Evolutionary conservation across 2,113 vertebrate species (phyloP).

Genomic region (Pseudonaja textilis): DNA sequence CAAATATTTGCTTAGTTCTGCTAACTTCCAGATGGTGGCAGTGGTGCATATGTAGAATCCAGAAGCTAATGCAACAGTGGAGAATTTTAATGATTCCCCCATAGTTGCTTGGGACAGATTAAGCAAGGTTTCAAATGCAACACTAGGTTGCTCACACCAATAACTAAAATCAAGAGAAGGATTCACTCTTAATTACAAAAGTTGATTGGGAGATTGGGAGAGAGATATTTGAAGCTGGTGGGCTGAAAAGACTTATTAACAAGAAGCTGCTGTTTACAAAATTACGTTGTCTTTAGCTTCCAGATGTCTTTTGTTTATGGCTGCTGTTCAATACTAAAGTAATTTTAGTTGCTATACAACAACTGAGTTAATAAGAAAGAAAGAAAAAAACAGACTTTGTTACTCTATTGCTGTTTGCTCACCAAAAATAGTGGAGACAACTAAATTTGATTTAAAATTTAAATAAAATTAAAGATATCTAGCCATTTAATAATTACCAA

Average conservation of each 20-base stretch:
- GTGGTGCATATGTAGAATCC: background rate
- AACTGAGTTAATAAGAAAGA: background rate
- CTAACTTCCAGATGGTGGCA: conserved; percentile 1
- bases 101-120: background rate
- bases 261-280: background rate
- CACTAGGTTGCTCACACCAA: background rate
- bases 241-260: background rate
- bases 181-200: background rate
- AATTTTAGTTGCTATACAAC: background rate
- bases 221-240: background rate
- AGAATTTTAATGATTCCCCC: background rate
- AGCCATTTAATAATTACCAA: background rate
- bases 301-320: background rate
- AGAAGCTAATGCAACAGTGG: background rate
- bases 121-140: background rate
- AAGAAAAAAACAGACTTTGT: background rate
- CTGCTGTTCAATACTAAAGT: background rate
- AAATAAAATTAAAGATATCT: background rate
- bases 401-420: background rate
- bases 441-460: background rate
- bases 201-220: too few species aligned
- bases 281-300: background rate
- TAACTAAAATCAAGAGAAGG: background rate
- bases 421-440: background rate
- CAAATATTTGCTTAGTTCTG: conserved; percentile 13